Conservation (phyloP, 2,797 vertebrate species). For the Podarcis lilfordi region DNA sequence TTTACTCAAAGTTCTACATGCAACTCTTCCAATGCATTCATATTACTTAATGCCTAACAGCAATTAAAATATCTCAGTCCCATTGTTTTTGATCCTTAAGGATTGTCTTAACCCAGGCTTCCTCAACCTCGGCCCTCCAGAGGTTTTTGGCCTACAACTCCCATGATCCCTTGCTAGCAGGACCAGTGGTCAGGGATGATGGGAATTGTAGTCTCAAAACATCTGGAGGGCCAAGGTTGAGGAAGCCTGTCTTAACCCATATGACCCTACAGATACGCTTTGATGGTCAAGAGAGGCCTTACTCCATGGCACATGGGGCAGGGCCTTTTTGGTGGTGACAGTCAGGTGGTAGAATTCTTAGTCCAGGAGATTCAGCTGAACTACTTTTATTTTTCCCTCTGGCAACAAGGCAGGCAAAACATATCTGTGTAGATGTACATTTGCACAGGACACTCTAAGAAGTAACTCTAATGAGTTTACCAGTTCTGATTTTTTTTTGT, state of each 20-base stretch:
- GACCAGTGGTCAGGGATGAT: too few species aligned
- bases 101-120: too few species aligned
- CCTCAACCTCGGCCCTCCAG: too few species aligned
- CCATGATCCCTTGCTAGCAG: too few species aligned
- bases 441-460: not conserved
- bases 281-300: not conserved
- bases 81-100: not conserved
- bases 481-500: not conserved
- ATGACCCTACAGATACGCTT: not conserved
- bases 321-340: not conserved
- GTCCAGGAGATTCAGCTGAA: not conserved
- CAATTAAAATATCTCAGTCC: too few species aligned
- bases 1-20: not conserved
- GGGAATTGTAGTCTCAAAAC: too few species aligned
- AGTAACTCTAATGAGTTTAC: not conserved
- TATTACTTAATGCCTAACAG: too few species aligned
- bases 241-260: not conserved
- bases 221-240: too few species aligned
- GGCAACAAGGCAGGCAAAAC: not conserved
- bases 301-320: not conserved
- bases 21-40: too few species aligned
- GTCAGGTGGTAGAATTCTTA: not conserved
- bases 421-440: not conserved
- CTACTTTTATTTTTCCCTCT: not conserved
- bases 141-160: too few species aligned